A percentile compares a stretch with the other conserved stretches of the same genome.
phyloP scores from a whole-genome alignment of 92 coral and sea anemone genomes.

The Hydrozoanthus gracilis region DNA sequence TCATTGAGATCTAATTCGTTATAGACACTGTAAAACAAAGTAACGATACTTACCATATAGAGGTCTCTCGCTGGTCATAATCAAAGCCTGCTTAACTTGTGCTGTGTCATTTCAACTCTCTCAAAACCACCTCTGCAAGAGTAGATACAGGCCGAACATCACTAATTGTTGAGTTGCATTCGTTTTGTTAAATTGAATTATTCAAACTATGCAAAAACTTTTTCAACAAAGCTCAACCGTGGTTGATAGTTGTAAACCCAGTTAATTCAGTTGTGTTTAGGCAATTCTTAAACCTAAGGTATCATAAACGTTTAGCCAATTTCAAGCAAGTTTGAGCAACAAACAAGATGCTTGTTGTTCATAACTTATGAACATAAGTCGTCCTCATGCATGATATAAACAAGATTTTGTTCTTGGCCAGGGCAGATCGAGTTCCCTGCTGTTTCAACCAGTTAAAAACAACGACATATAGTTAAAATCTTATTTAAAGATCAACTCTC shows the following conservation, averaged over 20 bases:
- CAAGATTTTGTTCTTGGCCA: not conserved
- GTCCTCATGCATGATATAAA: no score
- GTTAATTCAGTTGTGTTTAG: no score
- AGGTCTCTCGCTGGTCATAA: conserved; percentile 3
- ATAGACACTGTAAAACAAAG: no score
- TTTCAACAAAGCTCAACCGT: no score
- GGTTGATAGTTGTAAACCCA: no score
- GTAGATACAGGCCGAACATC: not conserved
- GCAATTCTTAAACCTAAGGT: no score
- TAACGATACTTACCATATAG: not conserved
- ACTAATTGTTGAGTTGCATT: not conserved
- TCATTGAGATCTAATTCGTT: no score
- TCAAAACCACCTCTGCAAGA: not conserved
- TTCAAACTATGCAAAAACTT: no score
- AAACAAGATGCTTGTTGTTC: not conserved
- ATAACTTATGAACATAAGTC: not conserved
- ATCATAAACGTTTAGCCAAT: no score
- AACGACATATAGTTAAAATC: not conserved
- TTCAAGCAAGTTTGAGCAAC: no score
- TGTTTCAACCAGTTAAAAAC: not conserved
- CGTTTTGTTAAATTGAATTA: not conserved
- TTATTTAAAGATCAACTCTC: not conserved
- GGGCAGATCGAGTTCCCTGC: not conserved
- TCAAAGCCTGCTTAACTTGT: not conserved
- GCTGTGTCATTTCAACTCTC: not conserved